Conservation (phyloP, 2,113 vertebrate species). For the Plestiodon gilberti region DNA sequence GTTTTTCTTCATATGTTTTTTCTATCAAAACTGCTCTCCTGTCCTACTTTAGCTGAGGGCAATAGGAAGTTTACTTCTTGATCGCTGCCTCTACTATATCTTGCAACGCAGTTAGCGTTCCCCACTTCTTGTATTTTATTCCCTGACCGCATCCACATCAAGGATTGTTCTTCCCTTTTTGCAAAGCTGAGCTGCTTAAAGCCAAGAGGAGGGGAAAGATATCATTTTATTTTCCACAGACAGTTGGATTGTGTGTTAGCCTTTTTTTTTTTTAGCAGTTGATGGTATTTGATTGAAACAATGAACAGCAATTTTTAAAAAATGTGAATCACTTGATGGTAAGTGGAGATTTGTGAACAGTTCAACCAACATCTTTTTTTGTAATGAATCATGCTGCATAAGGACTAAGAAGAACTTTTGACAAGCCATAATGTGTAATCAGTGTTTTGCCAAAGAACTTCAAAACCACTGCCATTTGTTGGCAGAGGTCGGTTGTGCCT, state of each 20-base stretch:
- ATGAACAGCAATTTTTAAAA: conserved; percentile 39
- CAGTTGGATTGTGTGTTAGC: conserved; percentile 47
- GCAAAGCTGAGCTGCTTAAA: conserved; percentile 46
- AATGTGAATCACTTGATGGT: conserved; percentile 51
- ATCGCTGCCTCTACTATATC: conserved; percentile 69
- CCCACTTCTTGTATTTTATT: conserved; percentile 52
- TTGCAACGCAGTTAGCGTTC: conserved; percentile 65
- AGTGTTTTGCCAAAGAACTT: conserved; percentile 44
- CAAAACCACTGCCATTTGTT: conserved; percentile 20
- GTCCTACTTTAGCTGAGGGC: conserved; percentile 65
- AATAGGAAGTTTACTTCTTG: conserved; percentile 67
- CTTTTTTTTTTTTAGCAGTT: conserved; percentile 53
- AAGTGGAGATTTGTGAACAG: conserved; percentile 54
- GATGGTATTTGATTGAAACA: conserved; percentile 5
- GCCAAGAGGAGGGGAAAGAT: conserved; percentile 22
- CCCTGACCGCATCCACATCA: conserved; percentile 51
- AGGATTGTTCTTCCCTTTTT: conserved; percentile 48
- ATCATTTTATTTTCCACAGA: conserved; percentile 51
- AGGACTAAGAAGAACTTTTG: conserved; percentile 37
- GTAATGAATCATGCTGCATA: conserved; percentile 58
- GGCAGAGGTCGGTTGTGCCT: neutral
- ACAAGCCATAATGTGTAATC: conserved; percentile 61
- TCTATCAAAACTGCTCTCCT: conserved; percentile 63
- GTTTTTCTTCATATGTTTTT: conserved; percentile 76
- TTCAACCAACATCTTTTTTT: conserved; percentile 48